phyloP scores from a whole-genome alignment of 2,113 vertebrate genomes.

The Cranoglanis bouderius region DNA sequence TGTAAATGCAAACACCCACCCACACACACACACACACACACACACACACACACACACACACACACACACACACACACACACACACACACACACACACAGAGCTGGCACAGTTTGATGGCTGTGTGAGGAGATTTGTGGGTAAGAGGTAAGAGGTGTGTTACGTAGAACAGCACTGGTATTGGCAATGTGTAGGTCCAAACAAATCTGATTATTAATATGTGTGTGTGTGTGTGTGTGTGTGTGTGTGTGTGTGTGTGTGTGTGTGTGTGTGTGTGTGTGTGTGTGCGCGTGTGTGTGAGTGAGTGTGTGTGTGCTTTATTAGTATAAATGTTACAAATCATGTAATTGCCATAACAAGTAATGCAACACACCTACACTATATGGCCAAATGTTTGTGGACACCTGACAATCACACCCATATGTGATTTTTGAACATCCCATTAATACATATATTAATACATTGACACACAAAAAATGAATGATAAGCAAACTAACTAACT shows the following conservation, averaged over 20 bases:
- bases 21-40: slow-evolving; percentile 11
- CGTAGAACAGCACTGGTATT: slow-evolving; percentile 41
- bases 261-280: slow-evolving; percentile 4
- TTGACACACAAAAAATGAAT: too few relatives aligned
- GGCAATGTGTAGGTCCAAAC: slow-evolving; percentile 54
- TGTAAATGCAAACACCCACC: not conserved
- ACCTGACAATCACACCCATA: not conserved
- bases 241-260: slow-evolving; percentile 19
- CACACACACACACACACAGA: slow-evolving; percentile 5
- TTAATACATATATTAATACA: not conserved
- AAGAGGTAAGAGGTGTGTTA: slow-evolving; percentile 8
- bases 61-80: slow-evolving; percentile 9
- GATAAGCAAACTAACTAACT: too few relatives aligned
- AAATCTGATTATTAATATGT: not conserved
- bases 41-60: slow-evolving; percentile 8
- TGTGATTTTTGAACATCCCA: not conserved
- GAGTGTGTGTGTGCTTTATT: not conserved
- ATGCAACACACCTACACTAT: not conserved
- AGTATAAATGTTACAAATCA: not conserved
- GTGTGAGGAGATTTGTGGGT: slow-evolving; percentile 3
- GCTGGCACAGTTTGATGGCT: not conserved
- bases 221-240: slow-evolving; percentile 20
- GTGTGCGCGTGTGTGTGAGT: not conserved
- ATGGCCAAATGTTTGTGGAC: not conserved
- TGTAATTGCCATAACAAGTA: not conserved